These are phyloP conservation scores for Hyposoter dolosus DNA, from an alignment of 2,888 invertebrate genomes.

Conservation along the genomic window DNA sequence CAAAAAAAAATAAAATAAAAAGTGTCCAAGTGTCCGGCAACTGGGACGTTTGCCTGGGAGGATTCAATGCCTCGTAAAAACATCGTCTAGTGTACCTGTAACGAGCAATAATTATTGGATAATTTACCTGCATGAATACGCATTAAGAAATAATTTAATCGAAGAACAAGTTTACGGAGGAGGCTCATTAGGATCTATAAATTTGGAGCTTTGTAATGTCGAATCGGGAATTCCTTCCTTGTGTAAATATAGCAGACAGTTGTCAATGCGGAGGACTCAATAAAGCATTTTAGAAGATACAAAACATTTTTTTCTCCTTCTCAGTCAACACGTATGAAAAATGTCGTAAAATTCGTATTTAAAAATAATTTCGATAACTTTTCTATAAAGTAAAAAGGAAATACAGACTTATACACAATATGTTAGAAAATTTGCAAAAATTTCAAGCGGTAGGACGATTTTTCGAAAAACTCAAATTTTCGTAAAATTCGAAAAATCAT, in stretches of 20 bases:
- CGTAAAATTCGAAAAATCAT: too few relatives aligned
- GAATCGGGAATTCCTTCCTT: constrained; percentile 18
- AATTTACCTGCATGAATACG: constrained; percentile 50
- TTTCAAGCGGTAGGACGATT: too few relatives aligned
- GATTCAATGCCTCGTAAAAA: constrained; percentile 4
- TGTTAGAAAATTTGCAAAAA: too few relatives aligned
- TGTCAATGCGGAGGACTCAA: constrained; percentile 31
- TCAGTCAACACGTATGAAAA: neutral
- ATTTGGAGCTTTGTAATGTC: neutral
- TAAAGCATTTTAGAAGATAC: constrained; percentile 30
- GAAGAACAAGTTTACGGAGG: constrained; percentile 35
- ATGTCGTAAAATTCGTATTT: neutral
- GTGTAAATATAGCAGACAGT: constrained; percentile 49
- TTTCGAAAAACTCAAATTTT: too few relatives aligned
- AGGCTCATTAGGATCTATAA: constrained; percentile 65
- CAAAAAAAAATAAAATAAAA: neutral
- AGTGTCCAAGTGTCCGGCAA: constrained; percentile 28
- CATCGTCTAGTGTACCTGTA: constrained; percentile 48
- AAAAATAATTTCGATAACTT: neutral
- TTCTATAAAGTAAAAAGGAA: too few relatives aligned
- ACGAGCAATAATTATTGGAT: constrained; percentile 48
- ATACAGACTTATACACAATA: too few relatives aligned
- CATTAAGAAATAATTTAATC: constrained; percentile 38
- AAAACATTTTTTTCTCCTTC: neutral
- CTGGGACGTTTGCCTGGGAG: constrained; percentile 41